These are phyloP conservation scores for Anthoptus insignis DNA, from an alignment of 2,888 invertebrate species.

Conservation along the genomic window DNA sequence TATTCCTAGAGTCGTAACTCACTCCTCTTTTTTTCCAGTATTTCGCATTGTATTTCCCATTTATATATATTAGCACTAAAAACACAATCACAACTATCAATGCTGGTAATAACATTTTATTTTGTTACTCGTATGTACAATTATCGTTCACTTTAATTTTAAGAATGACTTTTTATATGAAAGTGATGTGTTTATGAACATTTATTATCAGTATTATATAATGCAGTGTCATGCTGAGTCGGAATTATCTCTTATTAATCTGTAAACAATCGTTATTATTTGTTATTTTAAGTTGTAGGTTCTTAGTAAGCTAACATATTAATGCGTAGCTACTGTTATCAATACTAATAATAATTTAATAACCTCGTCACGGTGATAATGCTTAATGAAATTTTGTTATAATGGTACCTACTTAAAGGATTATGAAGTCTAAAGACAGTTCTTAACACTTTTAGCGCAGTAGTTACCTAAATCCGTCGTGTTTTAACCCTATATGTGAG, in stretches of 20 bases:
- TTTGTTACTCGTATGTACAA: neutral
- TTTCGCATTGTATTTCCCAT: slow-evolving; percentile 55
- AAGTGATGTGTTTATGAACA: neutral
- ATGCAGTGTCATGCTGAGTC: neutral
- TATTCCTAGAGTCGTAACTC: slow-evolving; percentile 55
- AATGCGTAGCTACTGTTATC: no score
- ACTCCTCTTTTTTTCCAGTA: slow-evolving; percentile 67
- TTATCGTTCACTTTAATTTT: neutral
- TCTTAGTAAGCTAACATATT: no score
- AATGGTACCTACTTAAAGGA: no score
- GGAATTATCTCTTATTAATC: neutral
- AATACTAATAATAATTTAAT: no score
- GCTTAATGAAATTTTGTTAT: no score
- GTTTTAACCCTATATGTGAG: no score
- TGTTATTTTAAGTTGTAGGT: no score
- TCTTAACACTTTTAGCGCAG: no score
- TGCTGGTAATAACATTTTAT: slow-evolving; percentile 49
- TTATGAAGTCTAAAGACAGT: no score
- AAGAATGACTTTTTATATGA: neutral
- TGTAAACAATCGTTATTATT: neutral
- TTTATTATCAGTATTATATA: neutral
- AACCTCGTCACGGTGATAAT: no score
- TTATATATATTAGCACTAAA: slow-evolving; percentile 50
- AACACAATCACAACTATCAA: slow-evolving; percentile 41
- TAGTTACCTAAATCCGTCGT: no score